Evolutionary conservation across 2,113 vertebrate species (phyloP).

Genomic region (Tachysurus fulvidraco): DNA sequence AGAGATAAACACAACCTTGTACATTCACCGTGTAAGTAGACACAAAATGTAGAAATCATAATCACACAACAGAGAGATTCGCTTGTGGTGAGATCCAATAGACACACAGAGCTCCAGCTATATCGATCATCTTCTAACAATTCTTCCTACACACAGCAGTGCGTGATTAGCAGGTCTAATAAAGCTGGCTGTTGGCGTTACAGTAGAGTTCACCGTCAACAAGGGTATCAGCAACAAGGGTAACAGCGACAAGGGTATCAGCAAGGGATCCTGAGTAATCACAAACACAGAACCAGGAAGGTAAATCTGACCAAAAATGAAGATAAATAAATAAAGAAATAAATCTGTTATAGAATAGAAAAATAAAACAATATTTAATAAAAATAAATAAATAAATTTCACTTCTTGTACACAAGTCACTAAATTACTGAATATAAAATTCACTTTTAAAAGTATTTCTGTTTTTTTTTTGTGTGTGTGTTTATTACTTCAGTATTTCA

Average conservation of each 20-base stretch:
- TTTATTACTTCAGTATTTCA: neutral
- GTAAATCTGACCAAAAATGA: neutral
- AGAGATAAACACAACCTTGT: neutral
- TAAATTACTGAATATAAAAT: neutral
- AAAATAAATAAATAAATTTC: neutral
- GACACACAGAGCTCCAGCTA: neutral
- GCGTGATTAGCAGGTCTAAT: slow-evolving; percentile 14
- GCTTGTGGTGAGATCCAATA: neutral
- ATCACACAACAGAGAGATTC: neutral
- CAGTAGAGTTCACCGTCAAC: too few relatives aligned
- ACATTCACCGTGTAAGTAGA: neutral
- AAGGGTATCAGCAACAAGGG: neutral
- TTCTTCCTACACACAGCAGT: neutral
- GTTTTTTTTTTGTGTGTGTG: neutral
- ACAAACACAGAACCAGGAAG: neutral
- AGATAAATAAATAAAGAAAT: neutral
- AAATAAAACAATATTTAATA: too few relatives aligned
- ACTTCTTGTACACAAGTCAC: neutral
- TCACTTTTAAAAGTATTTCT: neutral
- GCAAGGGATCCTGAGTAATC: neutral
- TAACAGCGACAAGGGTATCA: neutral
- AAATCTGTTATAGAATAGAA: neutral
- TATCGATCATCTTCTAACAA: neutral
- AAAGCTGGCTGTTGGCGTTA: slow-evolving; percentile 1
- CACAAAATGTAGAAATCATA: neutral